Evolutionary conservation across 1,140 invertebrate species (phyloP), one percentile per base, ranked within the genome.

Genomic region (Eubasilissa regina): DNA sequence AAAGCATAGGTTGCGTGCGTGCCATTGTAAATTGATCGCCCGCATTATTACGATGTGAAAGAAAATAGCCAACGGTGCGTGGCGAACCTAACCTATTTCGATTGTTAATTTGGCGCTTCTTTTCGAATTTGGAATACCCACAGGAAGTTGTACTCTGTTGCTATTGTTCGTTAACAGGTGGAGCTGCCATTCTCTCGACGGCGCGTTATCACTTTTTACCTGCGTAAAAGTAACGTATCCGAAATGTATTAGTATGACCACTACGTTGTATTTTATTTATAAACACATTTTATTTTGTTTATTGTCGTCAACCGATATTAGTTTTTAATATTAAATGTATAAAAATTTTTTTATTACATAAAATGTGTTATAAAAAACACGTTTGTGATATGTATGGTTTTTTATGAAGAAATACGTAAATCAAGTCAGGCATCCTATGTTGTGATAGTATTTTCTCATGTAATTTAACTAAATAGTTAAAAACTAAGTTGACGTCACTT

Each of bases 131-230:
- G 83, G 82, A 83, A 85, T 85, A 86, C 86, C 85, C 84, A 86
- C 87, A 86, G 86, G 87, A 87, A 85, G 86, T 86, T 83, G 85
- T 83, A 86, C 51, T 74, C 15, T 76, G 77, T 60, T 64, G 84
- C 83, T 77, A 75, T 81, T 78, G 73, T 77, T 68, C 83, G 75
- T 80, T 77, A 85, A 87, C 86, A 89, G 88, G 88, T 89, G 88
- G 88, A 86, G 87, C 85, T 86, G 86, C 66, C 75, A 68, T 72
- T 62, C 66, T 47, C 72, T 13, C 60, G 35, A 56, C 25, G 25
- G 45, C 15, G n/a, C 47, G 53, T 17, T 74, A 15, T 62, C 47
- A 64, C 72, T 77, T 64, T 78, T 43, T 25, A 44, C 56, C 7
- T 7, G 45, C 75, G 75, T 76, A 12, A 19, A 48, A 64, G 21